Percentiles rank a stretch among this genome's conserved stretches.
Evolutionary conservation across 2,797 vertebrate genomes (phyloP).

Genomic region (Peromyscus melanophrys): DNA sequence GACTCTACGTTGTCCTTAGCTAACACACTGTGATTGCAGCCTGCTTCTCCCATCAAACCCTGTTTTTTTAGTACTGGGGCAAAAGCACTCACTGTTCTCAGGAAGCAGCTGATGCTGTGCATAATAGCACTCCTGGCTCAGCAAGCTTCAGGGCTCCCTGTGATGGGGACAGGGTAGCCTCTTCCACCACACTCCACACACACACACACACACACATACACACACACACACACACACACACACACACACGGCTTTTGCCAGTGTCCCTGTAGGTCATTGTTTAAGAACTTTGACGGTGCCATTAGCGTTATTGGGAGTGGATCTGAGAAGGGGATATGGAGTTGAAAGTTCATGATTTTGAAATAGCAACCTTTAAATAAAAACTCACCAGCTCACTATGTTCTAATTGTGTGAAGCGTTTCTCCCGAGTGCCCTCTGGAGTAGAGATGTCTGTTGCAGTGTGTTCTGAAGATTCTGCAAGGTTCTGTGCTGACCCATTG

Average conservation of each 20-base stretch:
- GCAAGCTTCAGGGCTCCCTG: not conserved
- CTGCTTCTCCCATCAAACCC: not conserved
- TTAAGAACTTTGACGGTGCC: not conserved
- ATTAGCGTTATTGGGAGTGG: not conserved
- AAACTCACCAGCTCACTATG: not conserved
- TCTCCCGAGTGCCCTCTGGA: not conserved
- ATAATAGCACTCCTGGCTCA: not conserved
- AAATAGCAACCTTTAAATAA: slow-evolving; percentile 42
- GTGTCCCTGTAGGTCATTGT: not conserved
- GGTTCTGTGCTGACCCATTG: not conserved
- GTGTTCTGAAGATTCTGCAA: not conserved
- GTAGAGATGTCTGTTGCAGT: no score
- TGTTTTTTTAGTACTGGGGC: not conserved
- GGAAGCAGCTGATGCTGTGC: not conserved
- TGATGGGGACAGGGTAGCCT: not conserved
- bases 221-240: not conserved
- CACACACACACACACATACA: no score
- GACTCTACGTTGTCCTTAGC: not conserved
- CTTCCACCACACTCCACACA: not conserved
- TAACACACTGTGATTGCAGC: not conserved
- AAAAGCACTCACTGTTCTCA: not conserved
- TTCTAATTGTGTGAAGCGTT: not conserved
- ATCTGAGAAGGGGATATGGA: not conserved
- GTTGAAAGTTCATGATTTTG: slow-evolving; percentile 35
- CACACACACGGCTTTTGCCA: not conserved